A percentile compares a stretch with the other conserved stretches of the same genome.
These are phyloP conservation scores for Drosophila tropicalis DNA, from an alignment of 1,140 invertebrate genomes.

Conservation along the genomic window DNA sequence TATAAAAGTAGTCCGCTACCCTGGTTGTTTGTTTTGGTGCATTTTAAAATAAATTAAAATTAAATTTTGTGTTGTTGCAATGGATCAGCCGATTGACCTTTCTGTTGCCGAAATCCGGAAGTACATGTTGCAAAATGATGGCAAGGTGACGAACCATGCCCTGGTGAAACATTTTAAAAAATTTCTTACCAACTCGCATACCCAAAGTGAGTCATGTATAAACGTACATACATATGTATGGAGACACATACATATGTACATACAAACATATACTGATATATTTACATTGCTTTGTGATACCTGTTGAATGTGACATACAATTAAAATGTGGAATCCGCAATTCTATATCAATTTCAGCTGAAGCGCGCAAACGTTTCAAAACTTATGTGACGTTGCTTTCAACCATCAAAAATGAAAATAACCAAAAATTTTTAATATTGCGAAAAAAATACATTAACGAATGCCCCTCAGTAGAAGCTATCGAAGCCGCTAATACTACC, in stretches of 20 bases:
- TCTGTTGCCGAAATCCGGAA: slow-evolving; percentile 92
- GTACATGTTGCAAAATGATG: slow-evolving; percentile 92
- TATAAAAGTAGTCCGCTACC: slow-evolving; percentile 7
- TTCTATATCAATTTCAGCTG: slow-evolving; percentile 66
- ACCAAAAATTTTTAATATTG: slow-evolving; percentile 92
- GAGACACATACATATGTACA: slow-evolving; percentile 1
- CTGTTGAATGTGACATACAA: slow-evolving; percentile 53
- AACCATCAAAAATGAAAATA: slow-evolving; percentile 91
- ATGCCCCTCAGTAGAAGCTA: slow-evolving; percentile 83
- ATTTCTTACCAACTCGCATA: slow-evolving; percentile 87
- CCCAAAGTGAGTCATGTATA: slow-evolving; percentile 80
- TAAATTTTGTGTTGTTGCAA: slow-evolving; percentile 77
- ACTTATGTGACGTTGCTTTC: slow-evolving; percentile 95
- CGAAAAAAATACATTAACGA: slow-evolving; percentile 88
- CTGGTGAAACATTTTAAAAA: slow-evolving; percentile 94
- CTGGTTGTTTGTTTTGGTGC: slow-evolving; percentile 58
- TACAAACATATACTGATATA: not conserved
- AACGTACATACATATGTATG: not conserved
- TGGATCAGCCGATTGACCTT: slow-evolving; percentile 89
- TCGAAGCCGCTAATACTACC: slow-evolving; percentile 67
- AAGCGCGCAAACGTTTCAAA: slow-evolving; percentile 93
- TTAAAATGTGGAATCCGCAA: slow-evolving; percentile 13
- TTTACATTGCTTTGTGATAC: slow-evolving; percentile 20
- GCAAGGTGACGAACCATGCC: slow-evolving; percentile 93
- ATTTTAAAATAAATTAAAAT: slow-evolving; percentile 40